These are phyloP conservation scores for Oncorhynchus kisutch DNA, from an alignment of 2,113 vertebrate genomes.

Conservation along the genomic window DNA sequence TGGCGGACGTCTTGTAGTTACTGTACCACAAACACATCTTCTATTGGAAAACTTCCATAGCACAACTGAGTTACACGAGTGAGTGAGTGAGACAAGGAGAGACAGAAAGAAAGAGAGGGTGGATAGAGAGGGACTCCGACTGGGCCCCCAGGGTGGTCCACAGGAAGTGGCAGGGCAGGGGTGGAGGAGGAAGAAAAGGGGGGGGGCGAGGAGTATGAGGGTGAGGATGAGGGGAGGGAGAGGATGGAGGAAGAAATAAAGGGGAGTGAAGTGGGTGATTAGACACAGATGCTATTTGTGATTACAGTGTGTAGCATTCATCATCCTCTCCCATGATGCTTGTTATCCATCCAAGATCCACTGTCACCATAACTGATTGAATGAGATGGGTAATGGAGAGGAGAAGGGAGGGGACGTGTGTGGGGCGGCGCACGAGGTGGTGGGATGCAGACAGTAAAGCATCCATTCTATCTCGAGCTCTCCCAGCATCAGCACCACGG, in stretches of 20 bases:
- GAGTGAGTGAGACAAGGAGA: no score
- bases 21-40: no score
- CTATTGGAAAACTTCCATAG: no score
- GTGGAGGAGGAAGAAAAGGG: background rate
- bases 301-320: background rate
- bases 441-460: conserved; percentile 14
- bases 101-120: background rate
- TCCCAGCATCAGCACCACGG: conserved; percentile 35
- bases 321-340: no score
- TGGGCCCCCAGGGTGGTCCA: background rate
- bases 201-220: no score
- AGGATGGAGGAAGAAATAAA: background rate
- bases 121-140: background rate
- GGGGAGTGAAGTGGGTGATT: background rate
- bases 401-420: background rate
- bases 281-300: background rate
- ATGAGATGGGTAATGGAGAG: no score
- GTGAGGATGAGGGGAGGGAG: background rate
- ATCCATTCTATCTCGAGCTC: conserved; percentile 17
- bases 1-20: no score
- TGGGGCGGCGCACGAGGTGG: background rate
- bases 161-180: background rate
- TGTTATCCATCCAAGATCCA: no score
- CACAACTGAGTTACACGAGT: no score
- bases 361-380: no score